Evolutionary conservation across 2,888 invertebrate species (phyloP).

Genomic region (Lepidocyrtoides sp.): DNA sequence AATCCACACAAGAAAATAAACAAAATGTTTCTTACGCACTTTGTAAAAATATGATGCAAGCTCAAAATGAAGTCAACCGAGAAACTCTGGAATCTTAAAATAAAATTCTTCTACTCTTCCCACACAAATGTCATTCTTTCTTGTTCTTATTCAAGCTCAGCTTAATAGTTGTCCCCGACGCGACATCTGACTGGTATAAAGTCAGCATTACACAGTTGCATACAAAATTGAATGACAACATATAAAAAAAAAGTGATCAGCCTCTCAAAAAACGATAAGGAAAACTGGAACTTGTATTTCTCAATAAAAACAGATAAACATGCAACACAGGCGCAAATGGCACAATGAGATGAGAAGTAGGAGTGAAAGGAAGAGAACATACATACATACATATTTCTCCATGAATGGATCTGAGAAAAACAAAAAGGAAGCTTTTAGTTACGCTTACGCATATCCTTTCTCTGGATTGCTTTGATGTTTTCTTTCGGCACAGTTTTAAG

Average conservation of each 20-base stretch:
- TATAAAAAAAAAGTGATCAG: background rate
- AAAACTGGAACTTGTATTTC: conserved; percentile 5
- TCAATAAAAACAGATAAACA: no score
- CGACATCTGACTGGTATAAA: no score
- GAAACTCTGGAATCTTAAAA: background rate
- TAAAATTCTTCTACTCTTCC: background rate
- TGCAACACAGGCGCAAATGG: no score
- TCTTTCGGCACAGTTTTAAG: background rate
- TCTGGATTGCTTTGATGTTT: no score
- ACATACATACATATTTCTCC: background rate
- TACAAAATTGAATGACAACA: background rate
- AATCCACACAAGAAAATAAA: no score
- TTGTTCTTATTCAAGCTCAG: background rate
- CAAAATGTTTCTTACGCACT: no score
- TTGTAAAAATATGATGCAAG: no score
- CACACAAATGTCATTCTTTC: background rate
- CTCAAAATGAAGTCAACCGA: no score
- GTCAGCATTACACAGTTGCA: background rate
- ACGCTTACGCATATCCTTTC: conserved; percentile 5
- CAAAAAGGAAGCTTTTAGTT: conserved; percentile 34
- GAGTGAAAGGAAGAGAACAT: no score
- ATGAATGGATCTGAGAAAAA: background rate
- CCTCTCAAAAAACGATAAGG: background rate
- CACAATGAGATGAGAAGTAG: no score
- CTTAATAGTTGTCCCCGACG: background rate